A percentile compares a stretch with the other conserved stretches of the same genome.
phyloP scores from a whole-genome alignment of 1,140 invertebrate genomes.

The Diabrotica undecimpunctata region DNA sequence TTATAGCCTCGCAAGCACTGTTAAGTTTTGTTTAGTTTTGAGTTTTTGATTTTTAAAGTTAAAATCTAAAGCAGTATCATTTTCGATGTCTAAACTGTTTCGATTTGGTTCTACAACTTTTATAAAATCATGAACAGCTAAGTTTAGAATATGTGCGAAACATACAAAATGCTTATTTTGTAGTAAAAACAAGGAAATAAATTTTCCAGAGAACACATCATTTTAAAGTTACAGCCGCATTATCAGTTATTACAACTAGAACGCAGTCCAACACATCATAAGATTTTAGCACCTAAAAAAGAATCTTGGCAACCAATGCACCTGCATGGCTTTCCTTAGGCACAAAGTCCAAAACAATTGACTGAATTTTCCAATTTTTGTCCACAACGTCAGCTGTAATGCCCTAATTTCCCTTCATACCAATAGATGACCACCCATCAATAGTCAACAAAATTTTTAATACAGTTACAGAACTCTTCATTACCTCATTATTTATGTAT shows the following conservation, averaged over 20 bases:
- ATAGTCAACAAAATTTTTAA: conserved; percentile 10
- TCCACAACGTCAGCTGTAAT: neutral
- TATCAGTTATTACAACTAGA: conserved; percentile 9
- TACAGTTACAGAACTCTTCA: conserved; percentile 8
- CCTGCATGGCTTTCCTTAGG: conserved; percentile 8
- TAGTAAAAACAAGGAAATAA: no score
- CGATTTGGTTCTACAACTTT: conserved; percentile 12
- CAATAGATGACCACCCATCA: conserved; percentile 13
- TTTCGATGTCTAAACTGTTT: conserved; percentile 1
- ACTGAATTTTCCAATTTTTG: conserved; percentile 7
- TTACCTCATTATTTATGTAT: no score
- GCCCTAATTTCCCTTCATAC: conserved; percentile 7
- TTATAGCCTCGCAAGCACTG: no score
- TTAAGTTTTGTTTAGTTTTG: no score
- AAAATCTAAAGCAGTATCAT: neutral
- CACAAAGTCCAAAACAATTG: conserved; percentile 11
- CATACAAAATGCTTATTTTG: no score
- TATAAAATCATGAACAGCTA: conserved; percentile 8
- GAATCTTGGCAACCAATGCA: conserved; percentile 11
- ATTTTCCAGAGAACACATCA: no score
- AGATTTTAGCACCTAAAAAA: conserved; percentile 9
- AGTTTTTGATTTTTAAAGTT: no score
- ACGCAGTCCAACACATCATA: neutral
- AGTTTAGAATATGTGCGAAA: conserved; percentile 12
- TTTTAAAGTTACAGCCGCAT: neutral